Base-by-base conservation (phyloP, 2,797 vertebrate species). In the Champsocephalus gunnari region DNA sequence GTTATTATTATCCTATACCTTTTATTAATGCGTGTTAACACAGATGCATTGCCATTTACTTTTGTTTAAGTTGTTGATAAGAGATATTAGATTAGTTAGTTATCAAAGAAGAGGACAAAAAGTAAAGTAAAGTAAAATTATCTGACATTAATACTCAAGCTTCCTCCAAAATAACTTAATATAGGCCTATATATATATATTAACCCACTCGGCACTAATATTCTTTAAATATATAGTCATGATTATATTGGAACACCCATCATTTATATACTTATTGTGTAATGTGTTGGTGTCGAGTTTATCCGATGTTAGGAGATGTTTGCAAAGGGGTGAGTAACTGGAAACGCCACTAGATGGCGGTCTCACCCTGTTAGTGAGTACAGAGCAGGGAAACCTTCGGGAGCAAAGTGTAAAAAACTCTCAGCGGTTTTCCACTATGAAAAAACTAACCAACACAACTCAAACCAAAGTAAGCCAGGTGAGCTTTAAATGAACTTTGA, bases 301-400 rank as follows among this genome's bases (percentile, higher is more conserved):
- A n/a, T 49, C 12, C n/a, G 11, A 17, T 13, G 19, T 2, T 21
- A 19, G n/a, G 50, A 73, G 43, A 50, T 67, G 51, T 66, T 50
- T 13, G 6, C 21, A 41, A 13, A 19, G 19, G 1, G 45, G 69
- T 9, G 47, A 54, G 5, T 0, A 68, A 75, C 43, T 34, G 38
- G 10, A 3, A 48, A 0, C 7, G 21, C 77, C 92, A 79, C 88
- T 81, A 91, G 91, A 77, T 84, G 92, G 82, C 85, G 53, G 0
- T 71, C 56, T 85, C 68, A 19, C 34, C 4, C 5, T 32, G 48
- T 0, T 44, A 1, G 7, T 34, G 59, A 5, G 13, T 0, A 2
- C 28, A 48, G 47, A 45, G 41, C 5, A 6, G 8, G 16, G 47
- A 49, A 1, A 24, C 2, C 14, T 67, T 13, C 54, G 24, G 24